These are phyloP conservation scores for Oncorhynchus kisutch DNA, from an alignment of 2,113 vertebrate species.

Conservation along the genomic window DNA sequence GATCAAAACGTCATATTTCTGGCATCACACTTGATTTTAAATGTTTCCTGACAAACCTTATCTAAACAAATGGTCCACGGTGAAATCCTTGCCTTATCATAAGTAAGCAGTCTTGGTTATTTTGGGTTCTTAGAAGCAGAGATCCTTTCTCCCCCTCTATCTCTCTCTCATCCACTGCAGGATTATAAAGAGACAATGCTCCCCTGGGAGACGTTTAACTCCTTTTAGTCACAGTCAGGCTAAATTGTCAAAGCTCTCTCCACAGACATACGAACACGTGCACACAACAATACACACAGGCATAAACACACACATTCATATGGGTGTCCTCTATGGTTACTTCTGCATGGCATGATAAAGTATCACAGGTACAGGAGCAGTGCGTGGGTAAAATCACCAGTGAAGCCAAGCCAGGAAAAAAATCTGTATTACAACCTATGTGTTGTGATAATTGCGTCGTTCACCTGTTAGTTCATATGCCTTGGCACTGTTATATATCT, in stretches of 20 bases:
- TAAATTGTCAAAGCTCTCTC: conserved; percentile 11
- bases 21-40: background rate
- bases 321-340: background rate
- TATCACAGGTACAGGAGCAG: background rate
- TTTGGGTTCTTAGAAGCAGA: background rate
- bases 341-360: background rate
- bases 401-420: no score
- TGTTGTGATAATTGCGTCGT: no score
- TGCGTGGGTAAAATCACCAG: no score
- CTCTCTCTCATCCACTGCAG: conserved; percentile 14
- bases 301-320: background rate
- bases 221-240: conserved; percentile 34
- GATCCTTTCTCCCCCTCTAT: conserved; percentile 20
- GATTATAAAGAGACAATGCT: conserved; percentile 11
- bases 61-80: conserved; percentile 13
- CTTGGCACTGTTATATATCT: no score
- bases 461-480: no score
- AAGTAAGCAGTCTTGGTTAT: conserved; percentile 23
- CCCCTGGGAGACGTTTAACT: conserved; percentile 29
- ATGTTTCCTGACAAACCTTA: background rate
- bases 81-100: conserved; percentile 19
- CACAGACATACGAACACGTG: background rate
- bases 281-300: background rate
- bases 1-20: background rate
- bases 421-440: no score